phyloP scores from a whole-genome alignment of 1,140 invertebrate species.

The Heliconius melpomene region DNA sequence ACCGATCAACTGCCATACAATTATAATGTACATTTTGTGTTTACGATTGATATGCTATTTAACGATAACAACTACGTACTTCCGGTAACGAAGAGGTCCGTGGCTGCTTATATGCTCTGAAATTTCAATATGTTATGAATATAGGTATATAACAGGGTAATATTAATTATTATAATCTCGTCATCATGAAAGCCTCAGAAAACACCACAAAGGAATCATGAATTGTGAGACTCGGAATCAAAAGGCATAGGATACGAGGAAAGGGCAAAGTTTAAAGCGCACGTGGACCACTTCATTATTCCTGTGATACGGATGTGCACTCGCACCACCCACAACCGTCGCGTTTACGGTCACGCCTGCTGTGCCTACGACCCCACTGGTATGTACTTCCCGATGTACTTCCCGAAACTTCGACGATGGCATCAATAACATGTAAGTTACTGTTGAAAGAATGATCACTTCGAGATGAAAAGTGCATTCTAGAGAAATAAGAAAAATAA shows the following conservation, averaged over 20 bases:
- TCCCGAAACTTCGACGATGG: no score
- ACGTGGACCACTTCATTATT: not conserved
- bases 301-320: not conserved
- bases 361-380: no score
- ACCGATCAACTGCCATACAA: conserved; percentile 8
- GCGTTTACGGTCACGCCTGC: no score
- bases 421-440: no score
- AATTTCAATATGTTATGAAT: conserved; percentile 21
- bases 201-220: conserved; percentile 31
- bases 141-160: not conserved
- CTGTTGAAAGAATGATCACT: no score
- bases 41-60: not conserved
- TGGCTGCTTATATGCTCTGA: conserved; percentile 17
- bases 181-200: conserved; percentile 1
- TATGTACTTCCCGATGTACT: no score
- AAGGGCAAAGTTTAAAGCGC: not conserved
- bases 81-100: conserved; percentile 20
- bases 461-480: no score
- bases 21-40: not conserved
- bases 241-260: not conserved
- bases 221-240: not conserved
- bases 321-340: no score
- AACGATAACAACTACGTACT: not conserved
- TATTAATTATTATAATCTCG: not conserved
- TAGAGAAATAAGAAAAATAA: no score